phyloP scores from a whole-genome alignment of 2,113 vertebrate species.

The Pagrus major region DNA sequence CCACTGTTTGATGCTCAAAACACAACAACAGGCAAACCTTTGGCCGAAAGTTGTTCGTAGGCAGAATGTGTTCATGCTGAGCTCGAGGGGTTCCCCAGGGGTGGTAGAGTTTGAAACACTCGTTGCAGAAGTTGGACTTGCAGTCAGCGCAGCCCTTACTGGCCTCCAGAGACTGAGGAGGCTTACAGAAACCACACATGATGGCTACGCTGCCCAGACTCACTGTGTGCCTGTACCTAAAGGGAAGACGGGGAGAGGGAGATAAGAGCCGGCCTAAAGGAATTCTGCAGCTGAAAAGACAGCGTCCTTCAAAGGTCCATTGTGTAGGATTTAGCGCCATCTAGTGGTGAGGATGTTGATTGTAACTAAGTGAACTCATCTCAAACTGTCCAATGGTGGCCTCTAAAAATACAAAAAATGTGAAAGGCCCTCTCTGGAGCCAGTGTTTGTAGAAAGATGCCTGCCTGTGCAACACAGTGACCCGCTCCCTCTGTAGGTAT shows the following conservation, averaged over 20 bases:
- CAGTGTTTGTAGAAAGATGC: no score
- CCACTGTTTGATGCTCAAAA: neutral
- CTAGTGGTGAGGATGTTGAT: no score
- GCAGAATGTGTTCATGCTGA: conserved; percentile 94
- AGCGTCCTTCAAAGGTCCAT: neutral
- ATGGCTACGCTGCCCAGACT: conserved; percentile 87
- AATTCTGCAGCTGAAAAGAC: conserved; percentile 3
- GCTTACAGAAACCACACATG: conserved; percentile 96
- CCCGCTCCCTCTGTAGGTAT: no score
- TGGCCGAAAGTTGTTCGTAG: conserved; percentile 94
- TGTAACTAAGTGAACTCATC: no score
- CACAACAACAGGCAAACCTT: conserved; percentile 84
- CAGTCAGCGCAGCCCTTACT: conserved; percentile 97
- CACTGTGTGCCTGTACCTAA: conserved; percentile 84
- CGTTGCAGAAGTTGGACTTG: conserved; percentile 96
- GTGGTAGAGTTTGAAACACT: conserved; percentile 98
- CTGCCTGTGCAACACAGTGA: no score
- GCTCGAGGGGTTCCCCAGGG: conserved; percentile 98
- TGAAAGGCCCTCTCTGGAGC: no score
- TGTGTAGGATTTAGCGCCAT: no score
- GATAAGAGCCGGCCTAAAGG: conserved; percentile 5
- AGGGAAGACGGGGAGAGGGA: conserved; percentile 20
- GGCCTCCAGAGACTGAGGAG: conserved; percentile 91
- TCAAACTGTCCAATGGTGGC: no score
- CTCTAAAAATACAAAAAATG: no score